These are phyloP conservation scores for Bradynema listronoti DNA, from an alignment of 1,140 invertebrate genomes.

Conservation along the genomic window DNA sequence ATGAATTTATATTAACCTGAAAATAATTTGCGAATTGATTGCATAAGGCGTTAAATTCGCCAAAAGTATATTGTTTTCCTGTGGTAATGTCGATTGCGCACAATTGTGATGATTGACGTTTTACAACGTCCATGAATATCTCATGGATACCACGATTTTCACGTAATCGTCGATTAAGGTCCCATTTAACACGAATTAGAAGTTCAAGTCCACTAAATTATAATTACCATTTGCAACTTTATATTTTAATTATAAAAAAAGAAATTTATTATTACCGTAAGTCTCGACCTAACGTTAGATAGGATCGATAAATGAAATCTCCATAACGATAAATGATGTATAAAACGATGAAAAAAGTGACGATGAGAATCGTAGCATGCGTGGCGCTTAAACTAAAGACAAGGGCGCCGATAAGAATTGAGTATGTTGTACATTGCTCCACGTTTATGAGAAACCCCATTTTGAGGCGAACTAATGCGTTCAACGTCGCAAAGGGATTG, in stretches of 20 bases:
- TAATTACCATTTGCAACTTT: slow-evolving; percentile 9
- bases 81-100: slow-evolving; percentile 49
- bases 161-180: slow-evolving; percentile 38
- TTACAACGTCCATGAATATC: slow-evolving; percentile 51
- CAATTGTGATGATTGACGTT: slow-evolving; percentile 22
- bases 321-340: slow-evolving; percentile 22
- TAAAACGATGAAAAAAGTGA: background rate
- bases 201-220: slow-evolving; percentile 44
- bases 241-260: slow-evolving; percentile 1
- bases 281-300: slow-evolving; percentile 50
- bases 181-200: slow-evolving; percentile 47
- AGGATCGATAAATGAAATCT: slow-evolving; percentile 56
- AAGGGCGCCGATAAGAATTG: slow-evolving; percentile 2
- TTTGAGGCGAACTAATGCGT: background rate
- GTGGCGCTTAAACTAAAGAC: background rate
- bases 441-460: background rate
- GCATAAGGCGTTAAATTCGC: slow-evolving; percentile 45
- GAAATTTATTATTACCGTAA: slow-evolving; percentile 46
- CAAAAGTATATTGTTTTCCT: slow-evolving; percentile 40
- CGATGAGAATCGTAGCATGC: background rate
- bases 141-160: slow-evolving; percentile 50
- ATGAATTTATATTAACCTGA: slow-evolving; percentile 29
- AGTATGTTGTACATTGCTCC: background rate
- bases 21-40: slow-evolving; percentile 54
- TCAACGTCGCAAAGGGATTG: background rate